A percentile compares a stretch with the other conserved stretches of the same genome.
Evolutionary conservation across 2,113 vertebrate genomes (phyloP).

Genomic region (Macquaria ambigua): DNA sequence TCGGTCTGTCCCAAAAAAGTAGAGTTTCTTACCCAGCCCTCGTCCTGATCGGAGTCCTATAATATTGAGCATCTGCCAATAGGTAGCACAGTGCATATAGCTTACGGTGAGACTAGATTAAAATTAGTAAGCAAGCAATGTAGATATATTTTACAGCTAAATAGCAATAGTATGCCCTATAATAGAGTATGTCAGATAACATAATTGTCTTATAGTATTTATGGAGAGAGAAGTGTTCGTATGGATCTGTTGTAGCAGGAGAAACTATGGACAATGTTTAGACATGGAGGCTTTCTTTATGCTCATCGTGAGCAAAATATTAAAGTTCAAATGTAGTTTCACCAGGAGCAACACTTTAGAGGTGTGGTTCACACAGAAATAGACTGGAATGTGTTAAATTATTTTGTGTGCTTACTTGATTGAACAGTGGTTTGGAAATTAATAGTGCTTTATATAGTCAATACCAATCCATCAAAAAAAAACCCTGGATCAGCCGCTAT

Average conservation of each 20-base stretch:
- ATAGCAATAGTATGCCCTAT: background rate
- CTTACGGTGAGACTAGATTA: background rate
- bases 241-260: background rate
- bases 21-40: background rate
- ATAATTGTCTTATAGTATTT: background rate
- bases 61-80: no score
- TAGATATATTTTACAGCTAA: background rate
- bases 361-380: background rate
- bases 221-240: background rate
- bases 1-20: background rate
- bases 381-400: background rate
- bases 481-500: background rate
- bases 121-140: no score
- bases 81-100: background rate
- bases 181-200: background rate
- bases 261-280: background rate
- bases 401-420: background rate
- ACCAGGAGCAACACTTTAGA: background rate
- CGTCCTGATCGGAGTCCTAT: no score
- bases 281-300: background rate
- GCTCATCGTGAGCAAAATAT: background rate
- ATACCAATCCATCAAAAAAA: background rate
- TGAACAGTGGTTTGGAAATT: background rate
- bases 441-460: background rate
- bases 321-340: background rate